A percentile compares a stretch with the other conserved stretches of the same genome.
Evolutionary conservation across 35 echinoderm and acorn worm species (phyloP).

Genomic region (Strongylocentrotus purpuratus): DNA sequence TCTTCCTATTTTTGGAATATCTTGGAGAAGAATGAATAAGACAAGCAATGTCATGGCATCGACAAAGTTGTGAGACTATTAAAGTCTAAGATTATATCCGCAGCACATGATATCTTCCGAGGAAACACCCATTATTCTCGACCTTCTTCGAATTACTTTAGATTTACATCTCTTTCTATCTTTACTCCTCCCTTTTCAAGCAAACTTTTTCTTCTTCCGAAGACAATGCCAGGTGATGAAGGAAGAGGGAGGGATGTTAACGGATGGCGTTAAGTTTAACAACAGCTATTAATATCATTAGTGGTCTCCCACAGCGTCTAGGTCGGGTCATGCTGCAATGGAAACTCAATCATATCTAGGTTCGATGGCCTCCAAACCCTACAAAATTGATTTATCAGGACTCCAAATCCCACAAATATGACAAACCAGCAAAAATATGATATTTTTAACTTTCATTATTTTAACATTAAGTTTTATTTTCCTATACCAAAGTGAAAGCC

Average conservation of each 20-base stretch:
- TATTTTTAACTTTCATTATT: background rate
- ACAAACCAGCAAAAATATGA: background rate
- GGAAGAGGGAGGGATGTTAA: background rate
- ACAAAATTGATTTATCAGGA: background rate
- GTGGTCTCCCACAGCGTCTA: background rate
- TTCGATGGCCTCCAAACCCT: background rate
- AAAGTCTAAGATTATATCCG: too few relatives aligned
- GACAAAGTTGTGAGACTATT: too few relatives aligned
- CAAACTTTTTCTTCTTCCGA: background rate
- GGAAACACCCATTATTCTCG: background rate
- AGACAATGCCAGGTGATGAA: background rate
- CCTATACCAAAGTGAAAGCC: background rate
- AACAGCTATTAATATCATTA: slow-evolving; percentile 5
- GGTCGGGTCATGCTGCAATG: background rate
- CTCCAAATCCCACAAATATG: background rate
- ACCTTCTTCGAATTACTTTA: background rate
- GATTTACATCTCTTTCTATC: too few relatives aligned
- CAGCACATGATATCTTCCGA: background rate
- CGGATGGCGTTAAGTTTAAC: background rate
- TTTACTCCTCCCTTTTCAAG: background rate
- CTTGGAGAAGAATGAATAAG: too few relatives aligned
- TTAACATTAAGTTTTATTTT: background rate
- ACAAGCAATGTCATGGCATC: too few relatives aligned
- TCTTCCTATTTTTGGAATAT: too few relatives aligned
- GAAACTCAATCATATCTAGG: background rate